These are phyloP conservation scores for Erinaceus europaeus DNA, from an alignment of 2,113 vertebrate genomes.

Conservation along the genomic window DNA sequence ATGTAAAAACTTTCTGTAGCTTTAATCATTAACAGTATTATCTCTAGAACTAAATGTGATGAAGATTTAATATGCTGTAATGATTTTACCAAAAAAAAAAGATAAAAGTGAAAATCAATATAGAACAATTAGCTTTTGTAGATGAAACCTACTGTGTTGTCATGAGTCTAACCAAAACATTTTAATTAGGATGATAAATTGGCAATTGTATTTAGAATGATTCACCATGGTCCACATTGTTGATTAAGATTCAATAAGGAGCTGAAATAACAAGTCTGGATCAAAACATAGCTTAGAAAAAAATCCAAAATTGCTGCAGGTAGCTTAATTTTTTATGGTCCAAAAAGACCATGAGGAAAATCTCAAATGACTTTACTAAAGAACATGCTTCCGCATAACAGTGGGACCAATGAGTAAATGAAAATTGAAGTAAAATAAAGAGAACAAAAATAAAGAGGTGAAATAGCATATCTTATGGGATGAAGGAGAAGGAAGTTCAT, in stretches of 20 bases:
- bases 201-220: neutral
- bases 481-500: no score
- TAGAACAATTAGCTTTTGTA: neutral
- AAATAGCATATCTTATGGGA: no score
- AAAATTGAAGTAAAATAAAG: no score
- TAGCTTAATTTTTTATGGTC: no score
- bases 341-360: no score
- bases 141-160: neutral
- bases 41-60: conserved; percentile 20
- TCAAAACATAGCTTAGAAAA: neutral
- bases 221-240: neutral
- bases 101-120: neutral
- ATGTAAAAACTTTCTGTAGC: conserved; percentile 35
- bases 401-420: no score
- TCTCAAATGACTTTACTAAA: no score
- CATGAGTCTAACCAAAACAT: neutral
- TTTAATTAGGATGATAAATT: neutral
- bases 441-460: no score
- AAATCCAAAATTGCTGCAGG: neutral
- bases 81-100: conserved; percentile 56
- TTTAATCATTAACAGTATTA: conserved; percentile 25
- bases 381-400: no score
- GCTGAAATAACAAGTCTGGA: neutral
- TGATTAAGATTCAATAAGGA: neutral
- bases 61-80: conserved; percentile 28